Base-by-base conservation (phyloP, 2,113 vertebrate species). In the Natator depressus region DNA sequence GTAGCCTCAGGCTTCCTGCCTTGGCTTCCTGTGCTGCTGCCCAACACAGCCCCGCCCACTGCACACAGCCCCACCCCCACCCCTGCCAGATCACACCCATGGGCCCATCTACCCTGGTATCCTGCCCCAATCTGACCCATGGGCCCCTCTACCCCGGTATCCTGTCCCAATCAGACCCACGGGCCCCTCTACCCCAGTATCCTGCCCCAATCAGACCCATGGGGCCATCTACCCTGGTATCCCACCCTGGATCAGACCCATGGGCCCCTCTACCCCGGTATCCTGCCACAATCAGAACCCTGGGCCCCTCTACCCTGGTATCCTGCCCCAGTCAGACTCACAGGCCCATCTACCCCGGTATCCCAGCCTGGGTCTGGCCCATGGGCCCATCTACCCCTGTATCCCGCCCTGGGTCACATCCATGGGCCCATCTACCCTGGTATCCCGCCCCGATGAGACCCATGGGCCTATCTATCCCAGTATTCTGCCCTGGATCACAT, bases 1-100 rank as follows among this genome's bases (percentile, higher is more conserved):
- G 81, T 53, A 76, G 87, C 87, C 82, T 81, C 91, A 80, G 75
- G 69, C 72, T 85, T 89, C 87, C 87, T 89, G 87, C 81, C 35
- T 85, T 11, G 5, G n/a, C 87, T 93, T 89, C 91, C 86, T 89
- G 86, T 80, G 57, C 42, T 85, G 91, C 82, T 89, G 82, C 78
- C 91, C 91, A 47, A 93, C 65, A n/a, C 91, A 65, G n/a, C 75
- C 38, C 69, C 1, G 2, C 84, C 50, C 75, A 22, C 46, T 35
- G 24, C 79, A 27, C 25, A 16, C 25, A 47, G 46, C 46, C n/a
- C 46, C 38, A 22, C 79, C 35, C 35, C 62, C 62, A 19, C 62
- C 16, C 62, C 62, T 35, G 31, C 35, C 31, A 35, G 31, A n/a
- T 69, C 62, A 19, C 16, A 16, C 62, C 31, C 62, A n/a, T 1